Evolutionary conservation across 2,113 vertebrate genomes (phyloP).

Genomic region (Sardina pilchardus): DNA sequence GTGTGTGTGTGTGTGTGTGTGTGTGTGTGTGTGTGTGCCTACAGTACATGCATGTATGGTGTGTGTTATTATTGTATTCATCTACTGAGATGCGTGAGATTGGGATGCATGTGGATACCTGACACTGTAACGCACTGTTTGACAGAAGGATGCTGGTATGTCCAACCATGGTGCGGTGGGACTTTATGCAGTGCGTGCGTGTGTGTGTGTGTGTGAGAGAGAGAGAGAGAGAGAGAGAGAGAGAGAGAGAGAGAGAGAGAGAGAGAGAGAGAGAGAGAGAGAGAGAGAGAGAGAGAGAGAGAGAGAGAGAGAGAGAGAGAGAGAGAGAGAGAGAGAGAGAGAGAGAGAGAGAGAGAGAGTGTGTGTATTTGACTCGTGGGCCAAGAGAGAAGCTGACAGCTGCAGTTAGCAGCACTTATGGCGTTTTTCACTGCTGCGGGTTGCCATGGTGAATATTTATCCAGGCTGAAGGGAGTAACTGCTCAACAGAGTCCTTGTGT

Average conservation of each 20-base stretch:
- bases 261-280: too few relatives aligned
- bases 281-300: neutral
- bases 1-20: conserved; percentile 22
- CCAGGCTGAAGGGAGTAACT: conserved; percentile 56
- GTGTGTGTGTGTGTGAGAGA: neutral
- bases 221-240: too few relatives aligned
- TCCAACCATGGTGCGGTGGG: neutral
- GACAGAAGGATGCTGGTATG: neutral
- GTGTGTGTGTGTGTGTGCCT: conserved; percentile 14
- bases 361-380: neutral
- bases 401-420: conserved; percentile 56
- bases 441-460: conserved; percentile 76
- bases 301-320: too few relatives aligned
- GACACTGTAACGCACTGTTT: neutral
- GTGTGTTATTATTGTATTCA: neutral
- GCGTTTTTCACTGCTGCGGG: conserved; percentile 55
- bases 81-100: neutral
- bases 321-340: too few relatives aligned
- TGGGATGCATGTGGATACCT: neutral
- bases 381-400: conserved; percentile 45
- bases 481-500: conserved; percentile 40
- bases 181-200: neutral
- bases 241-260: too few relatives aligned
- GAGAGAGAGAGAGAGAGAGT: neutral
- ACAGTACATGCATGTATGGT: neutral